phyloP scores from a whole-genome alignment of 2,888 invertebrate species.

The Erpobdella octoculata region DNA sequence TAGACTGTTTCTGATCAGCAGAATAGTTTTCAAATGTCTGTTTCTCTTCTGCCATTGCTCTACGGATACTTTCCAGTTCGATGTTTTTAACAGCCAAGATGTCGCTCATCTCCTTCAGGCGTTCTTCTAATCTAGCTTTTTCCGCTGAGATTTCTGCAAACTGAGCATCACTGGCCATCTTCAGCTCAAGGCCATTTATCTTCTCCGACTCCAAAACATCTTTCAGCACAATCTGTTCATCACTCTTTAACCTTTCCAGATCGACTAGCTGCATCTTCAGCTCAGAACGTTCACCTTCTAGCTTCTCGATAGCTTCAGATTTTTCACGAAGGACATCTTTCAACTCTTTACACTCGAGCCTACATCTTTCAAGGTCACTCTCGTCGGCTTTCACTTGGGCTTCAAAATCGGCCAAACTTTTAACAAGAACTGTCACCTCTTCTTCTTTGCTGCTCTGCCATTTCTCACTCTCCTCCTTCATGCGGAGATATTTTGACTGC shows the following conservation, averaged over 20 bases:
- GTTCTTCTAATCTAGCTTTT: background rate
- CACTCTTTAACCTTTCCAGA: too few species aligned
- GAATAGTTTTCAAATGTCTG: background rate
- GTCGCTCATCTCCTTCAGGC: background rate
- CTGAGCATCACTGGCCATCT: background rate
- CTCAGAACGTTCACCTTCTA: background rate
- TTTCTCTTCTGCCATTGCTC: background rate
- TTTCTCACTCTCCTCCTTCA: background rate
- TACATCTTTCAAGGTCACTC: background rate
- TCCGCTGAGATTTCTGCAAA: background rate
- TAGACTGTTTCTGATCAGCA: background rate
- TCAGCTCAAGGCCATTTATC: background rate
- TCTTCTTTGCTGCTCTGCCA: background rate
- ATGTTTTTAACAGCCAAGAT: background rate
- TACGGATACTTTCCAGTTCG: background rate
- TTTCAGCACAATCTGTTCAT: background rate
- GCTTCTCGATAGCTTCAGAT: background rate
- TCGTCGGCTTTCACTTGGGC: background rate
- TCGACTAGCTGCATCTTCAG: background rate
- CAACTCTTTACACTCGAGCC: background rate
- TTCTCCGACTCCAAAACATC: background rate
- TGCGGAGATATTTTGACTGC: background rate
- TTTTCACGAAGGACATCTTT: background rate
- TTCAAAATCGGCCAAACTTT: background rate
- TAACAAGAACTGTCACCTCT: background rate